These are phyloP conservation scores for Montifringilla adamsi DNA, from an alignment of 2,113 vertebrate genomes.

Conservation along the genomic window DNA sequence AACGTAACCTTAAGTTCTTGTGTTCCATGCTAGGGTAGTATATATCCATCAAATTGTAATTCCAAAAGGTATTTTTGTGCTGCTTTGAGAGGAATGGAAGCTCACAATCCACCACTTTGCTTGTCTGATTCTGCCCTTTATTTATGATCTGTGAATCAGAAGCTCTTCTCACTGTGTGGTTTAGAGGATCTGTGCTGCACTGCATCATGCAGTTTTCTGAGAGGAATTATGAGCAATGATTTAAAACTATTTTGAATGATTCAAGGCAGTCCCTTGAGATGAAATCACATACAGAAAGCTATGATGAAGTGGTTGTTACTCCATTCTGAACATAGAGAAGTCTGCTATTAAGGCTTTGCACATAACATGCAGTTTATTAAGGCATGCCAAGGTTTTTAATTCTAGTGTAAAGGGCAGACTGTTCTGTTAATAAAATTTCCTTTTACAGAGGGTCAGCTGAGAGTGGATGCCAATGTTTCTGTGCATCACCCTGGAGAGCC, in stretches of 20 bases:
- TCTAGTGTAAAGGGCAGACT: background rate
- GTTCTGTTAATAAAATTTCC: conserved; percentile 24
- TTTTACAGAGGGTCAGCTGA: conserved; percentile 88
- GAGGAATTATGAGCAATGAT: background rate
- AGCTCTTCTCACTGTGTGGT: background rate
- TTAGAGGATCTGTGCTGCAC: background rate
- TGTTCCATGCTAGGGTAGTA: background rate
- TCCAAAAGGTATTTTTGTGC: background rate
- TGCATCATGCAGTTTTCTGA: background rate
- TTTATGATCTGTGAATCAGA: background rate
- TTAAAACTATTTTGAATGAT: background rate
- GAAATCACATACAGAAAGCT: background rate
- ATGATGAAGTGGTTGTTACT: background rate
- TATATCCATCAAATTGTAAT: conserved; percentile 8
- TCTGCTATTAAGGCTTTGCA: background rate
- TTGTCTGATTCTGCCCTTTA: conserved; percentile 12
- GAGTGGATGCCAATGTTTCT: conserved; percentile 96
- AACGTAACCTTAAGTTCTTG: conserved; percentile 14
- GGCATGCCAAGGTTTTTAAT: background rate
- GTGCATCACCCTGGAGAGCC: conserved; percentile 88
- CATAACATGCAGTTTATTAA: background rate
- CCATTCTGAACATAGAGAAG: background rate
- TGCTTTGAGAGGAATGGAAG: background rate
- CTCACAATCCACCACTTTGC: background rate
- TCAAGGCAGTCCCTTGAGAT: background rate